phyloP scores from a whole-genome alignment of 2,113 vertebrate genomes.

The Brachionichthys hirsutus region DNA sequence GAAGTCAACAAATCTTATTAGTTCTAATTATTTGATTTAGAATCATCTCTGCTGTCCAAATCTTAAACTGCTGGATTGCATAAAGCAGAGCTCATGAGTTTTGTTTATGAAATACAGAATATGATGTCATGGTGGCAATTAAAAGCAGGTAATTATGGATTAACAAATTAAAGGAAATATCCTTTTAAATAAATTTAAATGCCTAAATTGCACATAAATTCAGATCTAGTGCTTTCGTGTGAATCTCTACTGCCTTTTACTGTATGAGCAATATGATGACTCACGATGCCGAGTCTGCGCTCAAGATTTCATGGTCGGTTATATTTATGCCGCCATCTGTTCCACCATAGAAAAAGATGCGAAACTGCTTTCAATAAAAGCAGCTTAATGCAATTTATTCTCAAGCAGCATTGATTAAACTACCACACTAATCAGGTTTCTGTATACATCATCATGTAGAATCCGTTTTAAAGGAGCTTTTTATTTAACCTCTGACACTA shows the following conservation, averaged over 20 bases:
- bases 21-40: too few species aligned
- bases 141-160: too few species aligned
- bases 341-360: background rate
- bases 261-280: slow-evolving; percentile 23
- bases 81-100: too few species aligned
- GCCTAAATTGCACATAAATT: slow-evolving; percentile 8
- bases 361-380: background rate
- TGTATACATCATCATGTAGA: background rate
- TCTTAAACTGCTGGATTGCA: too few species aligned
- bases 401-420: background rate
- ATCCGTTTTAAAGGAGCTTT: slow-evolving; percentile 1
- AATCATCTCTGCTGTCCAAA: too few species aligned
- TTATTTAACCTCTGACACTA: background rate
- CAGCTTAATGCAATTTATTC: background rate
- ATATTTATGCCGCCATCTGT: background rate
- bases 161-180: too few species aligned
- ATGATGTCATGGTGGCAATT: too few species aligned
- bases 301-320: slow-evolving; percentile 1
- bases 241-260: slow-evolving; percentile 9
- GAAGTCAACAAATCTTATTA: too few species aligned
- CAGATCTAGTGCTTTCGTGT: background rate
- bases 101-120: too few species aligned
- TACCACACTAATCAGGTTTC: background rate
- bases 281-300: slow-evolving; percentile 4
- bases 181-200: background rate